Percentiles rank a stretch among this genome's conserved stretches.
Conservation (phyloP, 2,113 vertebrate genomes). For the Pristiophorus japonicus region DNA sequence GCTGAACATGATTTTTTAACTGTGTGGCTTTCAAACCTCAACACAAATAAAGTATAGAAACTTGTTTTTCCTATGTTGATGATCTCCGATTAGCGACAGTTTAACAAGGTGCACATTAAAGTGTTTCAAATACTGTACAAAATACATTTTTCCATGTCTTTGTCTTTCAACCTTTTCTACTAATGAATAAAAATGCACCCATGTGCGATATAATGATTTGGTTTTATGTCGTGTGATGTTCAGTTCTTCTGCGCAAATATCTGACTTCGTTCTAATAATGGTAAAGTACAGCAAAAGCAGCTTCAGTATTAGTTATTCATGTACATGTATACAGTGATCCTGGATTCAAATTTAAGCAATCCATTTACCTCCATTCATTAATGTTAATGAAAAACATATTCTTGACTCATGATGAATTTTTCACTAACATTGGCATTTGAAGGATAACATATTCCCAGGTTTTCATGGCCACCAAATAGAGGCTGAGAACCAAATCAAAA, state of each 20-base stretch:
- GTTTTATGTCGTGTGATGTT: background rate
- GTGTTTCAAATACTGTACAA: background rate
- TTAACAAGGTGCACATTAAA: background rate
- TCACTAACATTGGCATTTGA: background rate
- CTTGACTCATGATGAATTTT: background rate
- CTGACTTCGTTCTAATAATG: background rate
- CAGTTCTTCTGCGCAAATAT: background rate
- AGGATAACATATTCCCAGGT: background rate
- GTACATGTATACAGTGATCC: background rate
- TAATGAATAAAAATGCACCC: background rate
- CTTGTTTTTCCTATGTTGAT: background rate
- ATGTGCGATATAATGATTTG: background rate
- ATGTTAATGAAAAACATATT: background rate
- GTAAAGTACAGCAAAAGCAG: background rate
- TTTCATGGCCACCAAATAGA: background rate
- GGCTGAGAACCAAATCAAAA: background rate
- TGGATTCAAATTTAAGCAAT: background rate
- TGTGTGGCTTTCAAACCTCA: background rate
- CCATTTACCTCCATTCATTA: background rate
- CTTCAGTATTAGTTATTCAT: background rate
- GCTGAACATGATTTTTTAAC: background rate
- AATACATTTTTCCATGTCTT: background rate
- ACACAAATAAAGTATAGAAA: background rate
- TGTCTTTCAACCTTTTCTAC: background rate
- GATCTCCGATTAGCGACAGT: background rate